Evolutionary conservation across 2,797 vertebrate species (phyloP).

Genomic region (Emys orbicularis): DNA sequence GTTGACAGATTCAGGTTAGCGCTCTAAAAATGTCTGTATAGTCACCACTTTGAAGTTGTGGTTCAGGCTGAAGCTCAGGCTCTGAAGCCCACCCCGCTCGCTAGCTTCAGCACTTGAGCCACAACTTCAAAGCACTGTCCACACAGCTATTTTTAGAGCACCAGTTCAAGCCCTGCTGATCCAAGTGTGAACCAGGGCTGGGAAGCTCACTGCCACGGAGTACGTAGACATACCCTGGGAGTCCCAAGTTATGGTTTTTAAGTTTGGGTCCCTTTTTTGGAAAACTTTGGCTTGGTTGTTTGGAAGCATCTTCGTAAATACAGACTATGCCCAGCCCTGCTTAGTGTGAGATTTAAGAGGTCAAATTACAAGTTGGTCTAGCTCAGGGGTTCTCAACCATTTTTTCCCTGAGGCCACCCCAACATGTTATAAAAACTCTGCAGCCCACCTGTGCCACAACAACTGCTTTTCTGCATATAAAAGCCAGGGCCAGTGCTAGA

Average conservation of each 20-base stretch:
- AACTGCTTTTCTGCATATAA: no score
- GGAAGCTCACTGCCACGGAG: background rate
- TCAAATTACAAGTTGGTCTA: background rate
- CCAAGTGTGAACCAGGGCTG: background rate
- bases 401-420: no score
- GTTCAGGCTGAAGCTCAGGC: background rate
- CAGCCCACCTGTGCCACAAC: no score
- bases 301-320: background rate
- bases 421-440: no score
- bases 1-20: background rate
- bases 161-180: background rate
- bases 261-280: background rate
- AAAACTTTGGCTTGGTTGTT: background rate
- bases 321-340: background rate
- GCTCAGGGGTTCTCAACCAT: background rate
- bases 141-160: background rate
- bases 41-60: background rate
- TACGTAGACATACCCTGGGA: background rate
- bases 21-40: background rate
- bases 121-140: background rate
- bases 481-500: no score
- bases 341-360: background rate
- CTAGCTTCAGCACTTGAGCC: background rate
- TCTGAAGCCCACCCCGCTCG: background rate
- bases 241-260: no score